Percentiles rank a stretch among this genome's conserved stretches.
These are phyloP conservation scores for Madoqua kirkii DNA, from an alignment of 2,113 vertebrate species.

Conservation along the genomic window DNA sequence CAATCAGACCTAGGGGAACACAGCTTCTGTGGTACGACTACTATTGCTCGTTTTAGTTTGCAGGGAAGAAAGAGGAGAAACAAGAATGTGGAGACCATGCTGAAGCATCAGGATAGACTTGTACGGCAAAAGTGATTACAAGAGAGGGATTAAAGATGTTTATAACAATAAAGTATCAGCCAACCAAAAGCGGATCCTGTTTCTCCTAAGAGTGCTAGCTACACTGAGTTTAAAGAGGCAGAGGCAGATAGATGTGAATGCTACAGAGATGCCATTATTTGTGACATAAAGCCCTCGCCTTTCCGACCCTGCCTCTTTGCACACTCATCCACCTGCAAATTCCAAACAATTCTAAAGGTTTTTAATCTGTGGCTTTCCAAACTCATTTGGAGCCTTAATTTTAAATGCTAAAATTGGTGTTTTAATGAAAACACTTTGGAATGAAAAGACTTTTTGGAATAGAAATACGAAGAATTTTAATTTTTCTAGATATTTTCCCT, in stretches of 20 bases:
- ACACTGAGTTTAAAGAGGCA: not conserved
- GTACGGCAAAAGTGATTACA: not conserved
- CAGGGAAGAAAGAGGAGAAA: not conserved
- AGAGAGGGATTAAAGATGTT: not conserved
- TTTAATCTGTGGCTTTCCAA: not conserved
- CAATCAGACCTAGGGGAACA: no score
- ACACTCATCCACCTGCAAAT: not conserved
- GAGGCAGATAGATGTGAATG: not conserved
- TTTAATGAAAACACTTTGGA: not conserved
- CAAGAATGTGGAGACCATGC: not conserved
- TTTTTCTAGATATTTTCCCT: not conserved
- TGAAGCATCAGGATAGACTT: not conserved
- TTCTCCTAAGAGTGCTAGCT: not conserved
- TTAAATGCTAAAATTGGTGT: not conserved
- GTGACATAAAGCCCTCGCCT: not conserved
- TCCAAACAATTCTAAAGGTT: not conserved
- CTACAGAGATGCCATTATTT: not conserved
- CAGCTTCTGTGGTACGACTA: not conserved
- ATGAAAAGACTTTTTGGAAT: not conserved
- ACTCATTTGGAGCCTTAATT: not conserved
- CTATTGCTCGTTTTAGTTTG: fast-evolving
- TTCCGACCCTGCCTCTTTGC: not conserved
- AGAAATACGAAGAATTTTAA: not conserved
- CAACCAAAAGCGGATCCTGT: not conserved
- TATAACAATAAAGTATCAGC: not conserved